A percentile compares a stretch with the other conserved stretches of the same genome.
phyloP scores from a whole-genome alignment of 2,888 invertebrate genomes.

The Julus scanicus region DNA sequence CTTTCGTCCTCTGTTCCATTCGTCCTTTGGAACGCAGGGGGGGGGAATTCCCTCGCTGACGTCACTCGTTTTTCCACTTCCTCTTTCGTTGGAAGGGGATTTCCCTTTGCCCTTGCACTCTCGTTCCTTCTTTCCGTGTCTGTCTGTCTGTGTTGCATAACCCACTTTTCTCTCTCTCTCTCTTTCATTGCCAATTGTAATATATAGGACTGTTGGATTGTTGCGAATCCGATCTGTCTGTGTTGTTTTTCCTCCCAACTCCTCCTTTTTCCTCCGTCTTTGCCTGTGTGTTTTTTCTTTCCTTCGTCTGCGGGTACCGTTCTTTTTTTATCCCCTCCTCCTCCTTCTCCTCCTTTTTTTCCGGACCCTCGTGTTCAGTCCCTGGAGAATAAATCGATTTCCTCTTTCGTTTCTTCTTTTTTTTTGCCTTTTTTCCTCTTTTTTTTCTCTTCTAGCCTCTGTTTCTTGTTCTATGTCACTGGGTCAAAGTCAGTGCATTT shows the following conservation, averaged over 20 bases:
- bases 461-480: background rate
- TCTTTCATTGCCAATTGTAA: slow-evolving; percentile 18
- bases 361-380: background rate
- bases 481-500: background rate
- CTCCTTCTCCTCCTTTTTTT: background rate
- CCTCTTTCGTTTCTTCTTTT: background rate
- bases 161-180: too few species aligned
- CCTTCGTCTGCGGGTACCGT: background rate
- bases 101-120: background rate
- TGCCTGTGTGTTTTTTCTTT: background rate
- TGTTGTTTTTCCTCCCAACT: background rate
- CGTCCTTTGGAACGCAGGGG: background rate
- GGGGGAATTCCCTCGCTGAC: slow-evolving; percentile 11
- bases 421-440: background rate
- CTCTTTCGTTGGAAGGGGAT: background rate
- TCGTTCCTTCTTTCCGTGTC: background rate
- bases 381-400: slow-evolving; percentile 33
- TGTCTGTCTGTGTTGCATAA: background rate
- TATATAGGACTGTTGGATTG: slow-evolving; percentile 18
- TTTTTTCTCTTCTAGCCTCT: background rate
- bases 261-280: background rate
- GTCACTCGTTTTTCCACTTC: background rate
- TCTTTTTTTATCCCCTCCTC: background rate
- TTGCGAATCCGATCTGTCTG: slow-evolving; percentile 33
- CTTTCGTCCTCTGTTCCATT: background rate